phyloP scores from a whole-genome alignment of 2,113 vertebrate genomes.

The Albula goreensis region DNA sequence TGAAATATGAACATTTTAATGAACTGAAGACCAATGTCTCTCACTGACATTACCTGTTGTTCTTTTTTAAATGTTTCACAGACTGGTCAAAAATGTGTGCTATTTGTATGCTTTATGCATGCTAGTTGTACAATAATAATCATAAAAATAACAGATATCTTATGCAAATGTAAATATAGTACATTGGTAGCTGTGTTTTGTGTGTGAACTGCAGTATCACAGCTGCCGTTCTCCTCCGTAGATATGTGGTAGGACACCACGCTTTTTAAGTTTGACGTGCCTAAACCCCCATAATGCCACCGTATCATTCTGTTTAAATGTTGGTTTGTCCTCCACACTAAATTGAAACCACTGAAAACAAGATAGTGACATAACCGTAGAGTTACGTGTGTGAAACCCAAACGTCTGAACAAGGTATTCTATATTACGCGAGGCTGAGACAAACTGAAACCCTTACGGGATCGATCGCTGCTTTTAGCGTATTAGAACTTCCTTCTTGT shows the following conservation, averaged over 20 bases:
- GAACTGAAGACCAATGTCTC: too few relatives aligned
- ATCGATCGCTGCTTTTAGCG: not conserved
- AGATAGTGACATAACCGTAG: slow-evolving; percentile 18
- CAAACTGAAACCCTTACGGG: slow-evolving; percentile 35
- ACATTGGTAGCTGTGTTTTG: not conserved
- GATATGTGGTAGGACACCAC: too few relatives aligned
- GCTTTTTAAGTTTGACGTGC: not conserved
- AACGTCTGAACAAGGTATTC: slow-evolving; percentile 11
- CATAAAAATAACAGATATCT: not conserved
- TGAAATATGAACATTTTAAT: too few relatives aligned
- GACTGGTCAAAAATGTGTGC: too few relatives aligned
- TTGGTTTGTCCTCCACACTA: not conserved
- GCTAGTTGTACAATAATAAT: not conserved
- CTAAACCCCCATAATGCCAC: not conserved
- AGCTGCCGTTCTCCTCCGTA: not conserved
- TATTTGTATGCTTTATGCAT: not conserved
- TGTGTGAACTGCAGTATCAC: not conserved
- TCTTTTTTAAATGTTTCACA: too few relatives aligned
- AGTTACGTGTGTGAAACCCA: slow-evolving; percentile 20
- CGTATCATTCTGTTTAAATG: not conserved
- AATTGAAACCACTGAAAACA: slow-evolving; percentile 28
- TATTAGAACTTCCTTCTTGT: not conserved
- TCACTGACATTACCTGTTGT: too few relatives aligned
- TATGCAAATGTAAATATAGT: not conserved
- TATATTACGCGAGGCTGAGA: slow-evolving; percentile 22